Conservation (phyloP, 2,113 vertebrate genomes). For the Phaethon lepturus region DNA sequence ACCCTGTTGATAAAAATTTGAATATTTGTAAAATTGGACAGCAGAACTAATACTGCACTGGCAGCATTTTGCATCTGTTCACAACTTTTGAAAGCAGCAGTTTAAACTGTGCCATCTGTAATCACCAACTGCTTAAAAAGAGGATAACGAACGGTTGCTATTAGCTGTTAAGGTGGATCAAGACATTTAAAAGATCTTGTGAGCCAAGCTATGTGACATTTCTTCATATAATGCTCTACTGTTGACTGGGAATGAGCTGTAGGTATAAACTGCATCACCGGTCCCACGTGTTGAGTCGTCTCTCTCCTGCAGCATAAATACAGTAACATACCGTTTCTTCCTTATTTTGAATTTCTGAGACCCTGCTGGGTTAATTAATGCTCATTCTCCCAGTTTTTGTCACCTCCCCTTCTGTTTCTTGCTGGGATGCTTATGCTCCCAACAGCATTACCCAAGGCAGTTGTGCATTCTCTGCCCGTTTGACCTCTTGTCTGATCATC, state of each 20-base stretch:
- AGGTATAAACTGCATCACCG: not conserved
- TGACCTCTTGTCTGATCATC: not conserved
- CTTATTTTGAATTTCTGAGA: not conserved
- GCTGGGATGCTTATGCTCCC: not conserved
- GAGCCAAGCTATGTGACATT: not conserved
- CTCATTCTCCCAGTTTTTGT: not conserved
- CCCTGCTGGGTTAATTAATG: not conserved
- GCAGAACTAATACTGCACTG: not conserved
- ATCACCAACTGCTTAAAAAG: slow-evolving; percentile 17
- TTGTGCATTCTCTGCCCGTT: not conserved
- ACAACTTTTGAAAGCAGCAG: not conserved
- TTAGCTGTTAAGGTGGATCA: not conserved
- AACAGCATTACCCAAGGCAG: too few species aligned
- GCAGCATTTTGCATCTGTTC: not conserved
- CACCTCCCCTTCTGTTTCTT: not conserved
- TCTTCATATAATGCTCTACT: not conserved
- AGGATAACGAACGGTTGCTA: not conserved
- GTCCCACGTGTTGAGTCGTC: not conserved
- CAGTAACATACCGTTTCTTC: not conserved
- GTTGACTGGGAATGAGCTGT: not conserved
- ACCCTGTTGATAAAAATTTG: not conserved
- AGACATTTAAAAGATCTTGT: not conserved
- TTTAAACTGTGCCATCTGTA: slow-evolving; percentile 38
- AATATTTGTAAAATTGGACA: not conserved
- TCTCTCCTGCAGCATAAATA: not conserved